phyloP scores from a whole-genome alignment of 2,888 invertebrate genomes.

The Athetis lepigone region DNA sequence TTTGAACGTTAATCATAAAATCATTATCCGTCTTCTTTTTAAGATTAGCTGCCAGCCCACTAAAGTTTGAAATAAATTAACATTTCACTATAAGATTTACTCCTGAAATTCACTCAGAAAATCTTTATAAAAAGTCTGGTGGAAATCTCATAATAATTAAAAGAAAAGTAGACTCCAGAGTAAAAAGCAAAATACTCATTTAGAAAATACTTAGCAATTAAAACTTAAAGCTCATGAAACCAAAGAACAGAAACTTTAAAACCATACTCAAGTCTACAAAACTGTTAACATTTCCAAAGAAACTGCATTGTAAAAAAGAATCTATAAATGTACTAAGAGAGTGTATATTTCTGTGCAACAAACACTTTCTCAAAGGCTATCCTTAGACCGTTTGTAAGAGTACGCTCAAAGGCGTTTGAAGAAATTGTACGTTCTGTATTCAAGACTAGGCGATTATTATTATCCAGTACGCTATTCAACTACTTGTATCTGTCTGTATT shows the following conservation, averaged over 20 bases:
- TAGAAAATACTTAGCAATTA: too few species aligned
- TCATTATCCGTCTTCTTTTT: too few species aligned
- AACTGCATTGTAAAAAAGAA: constrained; percentile 14
- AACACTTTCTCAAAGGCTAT: constrained; percentile 37
- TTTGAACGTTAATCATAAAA: too few species aligned
- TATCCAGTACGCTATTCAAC: constrained; percentile 1
- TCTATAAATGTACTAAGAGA: constrained; percentile 11
- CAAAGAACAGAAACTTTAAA: background rate
- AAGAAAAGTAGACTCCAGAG: too few species aligned
- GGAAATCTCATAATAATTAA: too few species aligned
- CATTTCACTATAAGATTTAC: too few species aligned
- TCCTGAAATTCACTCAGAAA: too few species aligned
- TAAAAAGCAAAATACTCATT: too few species aligned
- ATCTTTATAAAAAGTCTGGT: too few species aligned
- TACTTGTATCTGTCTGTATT: constrained; percentile 1
- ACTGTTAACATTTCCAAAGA: constrained; percentile 7
- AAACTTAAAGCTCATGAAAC: too few species aligned
- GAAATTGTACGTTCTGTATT: constrained; percentile 28
- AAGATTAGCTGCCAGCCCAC: too few species aligned
- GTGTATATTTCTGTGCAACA: constrained; percentile 21
- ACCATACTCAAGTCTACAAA: background rate
- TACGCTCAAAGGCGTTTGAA: constrained; percentile 33
- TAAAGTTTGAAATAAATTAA: too few species aligned
- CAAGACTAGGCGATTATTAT: constrained; percentile 33
- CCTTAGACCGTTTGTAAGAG: constrained; percentile 29